Conservation (phyloP, 2,888 invertebrate genomes). For the Clivina fossor region DNA sequence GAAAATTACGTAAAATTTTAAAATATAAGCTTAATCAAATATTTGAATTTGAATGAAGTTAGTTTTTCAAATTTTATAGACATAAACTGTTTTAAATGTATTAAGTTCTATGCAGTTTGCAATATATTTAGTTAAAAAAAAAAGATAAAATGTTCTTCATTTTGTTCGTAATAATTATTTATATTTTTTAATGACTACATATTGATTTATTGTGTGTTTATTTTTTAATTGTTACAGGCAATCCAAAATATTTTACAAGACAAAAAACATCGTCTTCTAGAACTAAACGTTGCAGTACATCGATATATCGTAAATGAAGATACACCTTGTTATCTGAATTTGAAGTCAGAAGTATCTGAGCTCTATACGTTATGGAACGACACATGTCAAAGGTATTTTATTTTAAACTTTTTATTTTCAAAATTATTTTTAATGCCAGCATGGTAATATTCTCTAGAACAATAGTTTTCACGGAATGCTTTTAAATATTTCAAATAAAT, state of each 20-base stretch:
- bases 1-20: too few relatives aligned
- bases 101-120: background rate
- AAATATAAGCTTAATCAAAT: too few relatives aligned
- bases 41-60: background rate
- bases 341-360: constrained; percentile 68
- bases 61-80: too few relatives aligned
- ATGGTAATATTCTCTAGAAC: too few relatives aligned
- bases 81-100: background rate
- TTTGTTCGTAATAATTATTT: background rate
- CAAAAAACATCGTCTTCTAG: constrained; percentile 60
- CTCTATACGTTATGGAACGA: constrained; percentile 72
- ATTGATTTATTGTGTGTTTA: constrained; percentile 1
- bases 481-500: background rate
- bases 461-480: too few relatives aligned
- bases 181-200: too few relatives aligned
- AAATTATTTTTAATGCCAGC: too few relatives aligned
- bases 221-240: constrained; percentile 51
- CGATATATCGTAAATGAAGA: constrained; percentile 56
- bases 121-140: too few relatives aligned
- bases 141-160: too few relatives aligned
- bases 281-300: constrained; percentile 61
- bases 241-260: constrained; percentile 58
- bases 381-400: constrained; percentile 69
- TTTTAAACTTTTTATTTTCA: constrained; percentile 45
- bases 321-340: constrained; percentile 53